Evolutionary conservation across 2,113 vertebrate genomes (phyloP), one percentile per base, ranked within the genome.

Genomic region (Ranitomeya variabilis): DNA sequence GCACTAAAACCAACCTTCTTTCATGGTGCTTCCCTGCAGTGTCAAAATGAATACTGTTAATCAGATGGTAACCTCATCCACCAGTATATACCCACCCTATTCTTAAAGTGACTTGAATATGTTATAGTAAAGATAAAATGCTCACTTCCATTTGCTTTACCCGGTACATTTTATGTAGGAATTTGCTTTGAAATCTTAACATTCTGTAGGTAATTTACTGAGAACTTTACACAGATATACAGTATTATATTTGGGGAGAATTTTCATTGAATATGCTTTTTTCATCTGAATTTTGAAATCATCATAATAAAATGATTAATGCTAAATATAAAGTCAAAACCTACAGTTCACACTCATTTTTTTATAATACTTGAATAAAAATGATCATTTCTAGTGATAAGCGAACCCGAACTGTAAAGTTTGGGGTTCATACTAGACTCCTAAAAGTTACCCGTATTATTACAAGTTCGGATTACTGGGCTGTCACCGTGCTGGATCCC

Each of bases 21-120:
- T 78, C 82, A 89, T 59, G 21, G 45, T 64, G 81, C 87, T 85
- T 89, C 87, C 82, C 87, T 69, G 52, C 62, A 31, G 87, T 23
- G 81, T 85, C 74, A 79, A 89, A 89, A 89, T 85, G 82, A 89
- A 79, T 85, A 60, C 87, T 79, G 87, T 89, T 89, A 89, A 89
- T 89, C 87, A 89, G 81, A 85, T 85, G 23, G 87, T 89, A 79
- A 78, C 73, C 87, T 85, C 74, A 37, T 85, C 79, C 62, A 79
- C 57, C 57, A 81, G 21, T 81, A 26, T 26, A 69, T 67, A 45
- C 60, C 82, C 23, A 57, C 37, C 14, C 14, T 67, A 59, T 79
- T 85, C 59, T 79, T 79, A 55, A 78, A 89, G 64, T 79, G 60
- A 62, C 31, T 84, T 19, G 23, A 19, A 78, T 78, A 78, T 89